phyloP scores from a whole-genome alignment of 2,113 vertebrate genomes.

The Planiliza haematocheilus region DNA sequence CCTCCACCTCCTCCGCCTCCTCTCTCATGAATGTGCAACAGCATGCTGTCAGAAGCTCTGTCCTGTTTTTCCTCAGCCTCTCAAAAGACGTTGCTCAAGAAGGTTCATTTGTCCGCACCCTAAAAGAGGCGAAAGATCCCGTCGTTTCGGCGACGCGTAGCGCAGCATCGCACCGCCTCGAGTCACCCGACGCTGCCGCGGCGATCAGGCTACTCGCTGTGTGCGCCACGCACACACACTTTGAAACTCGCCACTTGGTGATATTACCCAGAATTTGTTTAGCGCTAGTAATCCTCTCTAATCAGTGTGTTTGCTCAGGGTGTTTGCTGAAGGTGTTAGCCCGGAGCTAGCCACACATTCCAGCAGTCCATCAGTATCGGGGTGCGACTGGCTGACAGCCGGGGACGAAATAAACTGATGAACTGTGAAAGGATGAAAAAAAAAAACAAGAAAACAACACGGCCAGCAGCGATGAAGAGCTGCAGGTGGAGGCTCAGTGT shows the following conservation, averaged over 20 bases:
- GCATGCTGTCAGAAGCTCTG: neutral
- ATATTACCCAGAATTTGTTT: conserved; percentile 68
- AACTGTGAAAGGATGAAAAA: conserved; percentile 35
- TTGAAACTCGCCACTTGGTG: conserved; percentile 38
- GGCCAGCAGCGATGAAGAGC: conserved; percentile 33
- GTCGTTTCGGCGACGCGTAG: conserved; percentile 12
- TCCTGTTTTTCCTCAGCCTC: neutral
- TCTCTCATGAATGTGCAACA: conserved; percentile 52
- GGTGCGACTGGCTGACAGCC: conserved; percentile 50
- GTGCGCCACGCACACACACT: neutral
- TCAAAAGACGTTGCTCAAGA: conserved; percentile 1
- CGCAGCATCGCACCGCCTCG: conserved; percentile 33
- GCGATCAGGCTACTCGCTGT: neutral
- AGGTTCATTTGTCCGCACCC: neutral
- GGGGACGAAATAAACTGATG: conserved; percentile 31
- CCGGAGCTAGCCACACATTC: conserved; percentile 60
- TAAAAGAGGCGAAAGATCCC: conserved; percentile 1
- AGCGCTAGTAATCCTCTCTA: conserved; percentile 72
- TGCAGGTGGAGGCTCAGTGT: conserved; percentile 58
- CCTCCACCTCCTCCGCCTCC: conserved; percentile 1
- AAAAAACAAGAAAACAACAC: conserved; percentile 35
- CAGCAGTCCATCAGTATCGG: conserved; percentile 49
- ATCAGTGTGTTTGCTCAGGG: conserved; percentile 77
- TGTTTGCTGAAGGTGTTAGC: conserved; percentile 81
- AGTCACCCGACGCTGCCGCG: conserved; percentile 6